Evolutionary conservation across 2,797 vertebrate genomes (phyloP).

Genomic region (Pelobates cultripes): DNA sequence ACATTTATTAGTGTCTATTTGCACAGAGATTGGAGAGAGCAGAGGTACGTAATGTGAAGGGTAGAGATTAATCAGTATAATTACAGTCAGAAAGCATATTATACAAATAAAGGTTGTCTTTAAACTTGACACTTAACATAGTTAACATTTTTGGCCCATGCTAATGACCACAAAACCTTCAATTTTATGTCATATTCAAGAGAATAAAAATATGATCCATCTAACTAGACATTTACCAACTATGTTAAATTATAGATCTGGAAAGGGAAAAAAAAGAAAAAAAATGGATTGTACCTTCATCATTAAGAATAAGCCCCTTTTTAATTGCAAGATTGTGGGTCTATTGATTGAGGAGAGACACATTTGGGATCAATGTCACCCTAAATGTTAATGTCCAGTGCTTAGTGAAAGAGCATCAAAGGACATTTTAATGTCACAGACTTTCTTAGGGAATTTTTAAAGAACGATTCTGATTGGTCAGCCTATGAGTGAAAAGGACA

Average conservation of each 20-base stretch:
- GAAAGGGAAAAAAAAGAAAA: constrained; percentile 79
- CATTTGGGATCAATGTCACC: constrained; percentile 97
- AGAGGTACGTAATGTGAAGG: background rate
- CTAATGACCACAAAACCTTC: background rate
- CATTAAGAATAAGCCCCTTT: constrained; percentile 90
- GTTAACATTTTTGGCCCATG: too few relatives aligned
- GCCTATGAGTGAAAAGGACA: constrained; percentile 99
- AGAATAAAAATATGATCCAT: background rate
- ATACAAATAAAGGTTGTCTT: background rate
- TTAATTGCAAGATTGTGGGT: constrained; percentile 99
- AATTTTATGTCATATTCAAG: constrained; percentile 11
- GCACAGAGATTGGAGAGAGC: too few relatives aligned
- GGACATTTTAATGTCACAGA: constrained; percentile 99
- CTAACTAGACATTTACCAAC: background rate
- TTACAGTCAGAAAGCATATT: background rate
- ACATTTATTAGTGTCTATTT: too few relatives aligned
- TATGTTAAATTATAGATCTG: constrained; percentile 77
- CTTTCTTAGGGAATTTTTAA: constrained; percentile 98
- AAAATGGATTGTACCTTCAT: constrained; percentile 70
- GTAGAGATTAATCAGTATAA: background rate
- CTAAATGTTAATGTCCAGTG: constrained; percentile 97
- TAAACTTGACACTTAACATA: background rate
- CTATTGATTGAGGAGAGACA: constrained; percentile 97
- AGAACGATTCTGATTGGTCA: constrained; percentile 83
- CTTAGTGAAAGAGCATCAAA: constrained; percentile 99